Conservation (phyloP, 1,140 invertebrate genomes). For the Heliothis subflexa region DNA sequence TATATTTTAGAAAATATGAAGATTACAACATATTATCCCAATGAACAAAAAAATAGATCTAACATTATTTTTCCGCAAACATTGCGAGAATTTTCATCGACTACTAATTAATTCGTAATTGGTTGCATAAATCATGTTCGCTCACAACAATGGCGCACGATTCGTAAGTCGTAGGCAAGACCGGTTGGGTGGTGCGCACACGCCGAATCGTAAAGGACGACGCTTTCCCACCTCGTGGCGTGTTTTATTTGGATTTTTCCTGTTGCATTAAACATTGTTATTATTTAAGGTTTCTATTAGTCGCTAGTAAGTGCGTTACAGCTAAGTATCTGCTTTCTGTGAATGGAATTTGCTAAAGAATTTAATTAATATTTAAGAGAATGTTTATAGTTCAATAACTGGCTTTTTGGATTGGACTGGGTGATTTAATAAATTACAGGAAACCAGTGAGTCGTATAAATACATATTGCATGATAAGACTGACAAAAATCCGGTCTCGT, state of each 20-base stretch:
- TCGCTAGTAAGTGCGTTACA: no score
- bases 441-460: no score
- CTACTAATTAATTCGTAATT: conserved; percentile 5
- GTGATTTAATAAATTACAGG: neutral
- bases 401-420: neutral
- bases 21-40: no score
- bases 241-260: conserved; percentile 23
- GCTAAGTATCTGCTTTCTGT: no score
- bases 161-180: conserved; percentile 1
- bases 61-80: neutral
- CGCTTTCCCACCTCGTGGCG: conserved; percentile 22
- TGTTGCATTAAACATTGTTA: conserved; percentile 10
- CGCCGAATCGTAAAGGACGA: conserved; percentile 28
- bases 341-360: no score
- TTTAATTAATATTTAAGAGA: no score
- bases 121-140: neutral
- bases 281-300: neutral
- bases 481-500: no score
- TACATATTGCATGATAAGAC: no score
- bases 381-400: no score
- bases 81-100: neutral
- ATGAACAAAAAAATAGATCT: no score
- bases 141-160: neutral
- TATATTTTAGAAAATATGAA: no score
- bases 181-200: conserved; percentile 16